Percentiles rank a stretch among this genome's conserved stretches.
phyloP scores from a whole-genome alignment of 2,888 invertebrate species.

The Cynaeus angustus region DNA sequence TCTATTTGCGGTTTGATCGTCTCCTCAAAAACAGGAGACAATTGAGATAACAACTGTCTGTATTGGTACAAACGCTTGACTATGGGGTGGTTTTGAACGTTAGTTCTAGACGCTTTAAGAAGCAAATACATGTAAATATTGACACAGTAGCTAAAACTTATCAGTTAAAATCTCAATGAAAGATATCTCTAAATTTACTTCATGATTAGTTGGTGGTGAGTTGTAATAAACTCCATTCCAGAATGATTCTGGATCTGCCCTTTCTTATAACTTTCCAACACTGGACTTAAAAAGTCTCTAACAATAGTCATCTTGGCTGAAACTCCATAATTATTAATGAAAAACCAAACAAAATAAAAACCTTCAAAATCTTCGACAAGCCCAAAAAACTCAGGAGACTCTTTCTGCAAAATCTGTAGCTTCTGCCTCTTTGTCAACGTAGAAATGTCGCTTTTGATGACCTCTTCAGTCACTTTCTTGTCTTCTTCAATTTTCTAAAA shows the following conservation, averaged over 20 bases:
- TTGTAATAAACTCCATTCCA: slow-evolving; percentile 81
- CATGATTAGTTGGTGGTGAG: slow-evolving; percentile 69
- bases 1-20: slow-evolving; percentile 81
- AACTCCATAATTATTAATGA: slow-evolving; percentile 40
- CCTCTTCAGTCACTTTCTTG: slow-evolving; percentile 71
- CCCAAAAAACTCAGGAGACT: slow-evolving; percentile 90
- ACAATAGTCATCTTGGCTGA: slow-evolving; percentile 75
- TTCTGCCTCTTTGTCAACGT: slow-evolving; percentile 85
- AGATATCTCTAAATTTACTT: slow-evolving; percentile 68
- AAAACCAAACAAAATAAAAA: slow-evolving; percentile 50
- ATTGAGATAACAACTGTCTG: slow-evolving; percentile 82
- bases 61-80: slow-evolving; percentile 88
- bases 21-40: slow-evolving; percentile 81
- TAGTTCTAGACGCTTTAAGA: slow-evolving; percentile 83
- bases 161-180: slow-evolving; percentile 18
- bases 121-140: slow-evolving; percentile 91
- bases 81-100: slow-evolving; percentile 90
- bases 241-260: slow-evolving; percentile 78
- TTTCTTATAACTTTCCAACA: slow-evolving; percentile 74
- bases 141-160: slow-evolving; percentile 83
- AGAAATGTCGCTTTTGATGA: slow-evolving; percentile 84
- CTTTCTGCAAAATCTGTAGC: slow-evolving; percentile 84
- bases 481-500: slow-evolving; percentile 63
- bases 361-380: slow-evolving; percentile 87
- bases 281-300: slow-evolving; percentile 79